Base-by-base conservation (phyloP, 2,113 vertebrate genomes). In the Numenius arquata region DNA sequence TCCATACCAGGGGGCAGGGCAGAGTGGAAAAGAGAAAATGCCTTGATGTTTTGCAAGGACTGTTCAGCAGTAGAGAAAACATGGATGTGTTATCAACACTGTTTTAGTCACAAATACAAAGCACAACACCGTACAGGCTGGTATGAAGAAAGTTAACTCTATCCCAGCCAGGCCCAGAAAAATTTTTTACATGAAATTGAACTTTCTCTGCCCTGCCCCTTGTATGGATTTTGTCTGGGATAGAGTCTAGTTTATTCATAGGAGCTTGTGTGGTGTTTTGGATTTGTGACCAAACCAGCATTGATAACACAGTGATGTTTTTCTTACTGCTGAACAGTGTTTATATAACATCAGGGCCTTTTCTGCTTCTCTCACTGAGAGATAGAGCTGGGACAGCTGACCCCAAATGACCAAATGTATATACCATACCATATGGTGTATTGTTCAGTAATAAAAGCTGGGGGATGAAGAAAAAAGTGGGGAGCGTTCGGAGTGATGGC, bases 401-500 rank as follows among this genome's bases (percentile, higher is more conserved):
- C 26, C 21, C 34, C 78, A 74, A 0, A 8, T 8, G 15, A 59
- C 21, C 1, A 7, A 47, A 74, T 11, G 6, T 17, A 21, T 40
- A 36, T 29, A 14, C 27, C 0, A 0, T 8, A n/a, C 4, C 25
- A n/a, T 40, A 20, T 34, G 18, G 16, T 1, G 6, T 50, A 40
- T 23, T 21, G 5, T 3, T 62, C 40, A 81, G 70, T 36, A 61
- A 50, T 36, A 50, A 50, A 81, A 85, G 8, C 27, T 67, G 20
- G 8, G 27, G 9, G 4, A 76, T 61, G 67, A 62, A 68, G 9
- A 4, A 80, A 8, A 34, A 68, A 73, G 7, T 8, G 8, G 5
- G 12, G 2, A 1, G n/a, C 0, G 0, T 9, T 75, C 4, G 1
- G 32, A 71, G n/a, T 30, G 8, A 21, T 12, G 11, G 30, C 3